Conservation (phyloP, 2,797 vertebrate species). For the Argentina silus region DNA sequence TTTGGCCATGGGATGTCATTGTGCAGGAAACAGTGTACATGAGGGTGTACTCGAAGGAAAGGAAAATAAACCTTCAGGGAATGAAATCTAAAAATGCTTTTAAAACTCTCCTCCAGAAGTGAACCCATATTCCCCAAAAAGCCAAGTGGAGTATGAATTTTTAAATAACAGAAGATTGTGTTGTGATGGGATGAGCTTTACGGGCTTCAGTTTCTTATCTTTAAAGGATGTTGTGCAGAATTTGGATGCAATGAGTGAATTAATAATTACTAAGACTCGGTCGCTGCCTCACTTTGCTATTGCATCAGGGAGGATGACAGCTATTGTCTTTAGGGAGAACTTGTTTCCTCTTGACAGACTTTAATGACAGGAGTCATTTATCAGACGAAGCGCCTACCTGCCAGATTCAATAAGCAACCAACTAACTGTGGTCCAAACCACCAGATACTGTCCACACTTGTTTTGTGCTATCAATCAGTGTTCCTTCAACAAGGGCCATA, state of each 20-base stretch:
- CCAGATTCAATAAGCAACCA: conserved; percentile 23
- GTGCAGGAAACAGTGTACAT: conserved; percentile 1
- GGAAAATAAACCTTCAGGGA: not conserved
- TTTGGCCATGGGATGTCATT: conserved; percentile 3
- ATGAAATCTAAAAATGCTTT: conserved; percentile 21
- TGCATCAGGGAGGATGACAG: conserved; percentile 30
- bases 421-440: not conserved
- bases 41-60: conserved; percentile 4
- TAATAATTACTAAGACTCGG: conserved; percentile 25
- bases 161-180: conserved; percentile 31
- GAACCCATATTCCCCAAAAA: conserved; percentile 27
- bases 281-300: conserved; percentile 11
- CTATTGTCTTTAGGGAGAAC: conserved; percentile 25
- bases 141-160: conserved; percentile 17
- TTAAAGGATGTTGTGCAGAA: conserved; percentile 23
- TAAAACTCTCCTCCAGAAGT: conserved; percentile 10
- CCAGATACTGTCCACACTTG: not conserved
- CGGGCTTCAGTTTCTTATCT: not conserved
- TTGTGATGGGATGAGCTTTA: conserved; percentile 13
- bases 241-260: conserved; percentile 19
- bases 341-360: conserved; percentile 28
- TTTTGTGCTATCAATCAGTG: conserved; percentile 4
- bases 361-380: conserved; percentile 42
- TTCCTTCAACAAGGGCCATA: conserved; percentile 8
- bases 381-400: conserved; percentile 37